These are phyloP conservation scores for Tragopan temminckii DNA, from an alignment of 2,797 vertebrate genomes.

Conservation along the genomic window DNA sequence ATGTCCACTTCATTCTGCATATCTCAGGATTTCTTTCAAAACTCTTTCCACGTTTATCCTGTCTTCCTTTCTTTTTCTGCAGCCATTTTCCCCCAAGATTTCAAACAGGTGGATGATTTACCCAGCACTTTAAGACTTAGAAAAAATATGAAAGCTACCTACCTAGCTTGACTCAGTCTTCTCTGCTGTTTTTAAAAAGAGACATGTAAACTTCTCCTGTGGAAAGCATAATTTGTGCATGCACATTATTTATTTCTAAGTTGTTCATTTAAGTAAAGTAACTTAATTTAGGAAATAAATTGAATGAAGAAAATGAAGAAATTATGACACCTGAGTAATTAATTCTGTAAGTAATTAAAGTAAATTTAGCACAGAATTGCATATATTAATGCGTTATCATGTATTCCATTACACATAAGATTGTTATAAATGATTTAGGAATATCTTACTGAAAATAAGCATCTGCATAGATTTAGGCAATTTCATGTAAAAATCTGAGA, in stretches of 20 bases:
- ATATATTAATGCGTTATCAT: background rate
- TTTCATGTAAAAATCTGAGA: background rate
- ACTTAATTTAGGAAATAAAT: conserved; percentile 10
- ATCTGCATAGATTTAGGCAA: background rate
- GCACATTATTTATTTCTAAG: background rate
- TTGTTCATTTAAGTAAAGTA: background rate
- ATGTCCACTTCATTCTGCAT: background rate
- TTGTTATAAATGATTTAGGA: background rate
- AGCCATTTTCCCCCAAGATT: background rate
- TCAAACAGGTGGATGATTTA: background rate
- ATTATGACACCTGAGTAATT: background rate
- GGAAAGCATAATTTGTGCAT: background rate
- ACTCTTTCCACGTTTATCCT: background rate
- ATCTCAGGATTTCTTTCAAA: fast-evolving
- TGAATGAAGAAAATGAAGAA: background rate
- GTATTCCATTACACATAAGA: background rate
- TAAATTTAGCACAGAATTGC: conserved; percentile 1
- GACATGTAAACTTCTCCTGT: background rate
- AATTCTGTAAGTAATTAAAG: conserved; percentile 37
- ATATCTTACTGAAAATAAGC: background rate
- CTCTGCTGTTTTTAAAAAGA: background rate
- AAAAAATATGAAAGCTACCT: background rate
- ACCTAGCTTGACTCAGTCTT: background rate
- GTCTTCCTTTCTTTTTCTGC: background rate
- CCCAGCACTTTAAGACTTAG: background rate